Evolutionary conservation across 2,797 vertebrate species (phyloP).

Genomic region (Myotis pilosus): DNA sequence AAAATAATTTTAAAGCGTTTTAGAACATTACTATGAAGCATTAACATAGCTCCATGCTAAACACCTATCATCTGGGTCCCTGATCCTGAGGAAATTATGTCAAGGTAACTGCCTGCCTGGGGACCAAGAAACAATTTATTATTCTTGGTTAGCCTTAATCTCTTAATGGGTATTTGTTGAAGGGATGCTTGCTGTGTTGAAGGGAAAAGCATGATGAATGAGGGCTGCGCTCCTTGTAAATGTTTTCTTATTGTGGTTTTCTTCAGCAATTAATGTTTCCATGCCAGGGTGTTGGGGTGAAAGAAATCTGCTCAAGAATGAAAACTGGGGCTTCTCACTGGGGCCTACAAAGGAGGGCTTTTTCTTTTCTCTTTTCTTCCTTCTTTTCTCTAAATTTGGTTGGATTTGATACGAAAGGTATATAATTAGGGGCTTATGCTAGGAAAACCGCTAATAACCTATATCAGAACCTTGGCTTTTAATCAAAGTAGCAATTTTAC

Average conservation of each 20-base stretch:
- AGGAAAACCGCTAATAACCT: not conserved
- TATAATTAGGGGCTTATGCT: not conserved
- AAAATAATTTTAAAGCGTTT: slow-evolving; percentile 42
- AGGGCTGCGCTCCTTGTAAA: slow-evolving; percentile 57
- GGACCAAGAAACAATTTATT: slow-evolving; percentile 73
- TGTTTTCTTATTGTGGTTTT: slow-evolving; percentile 77
- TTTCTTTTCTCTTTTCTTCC: not conserved
- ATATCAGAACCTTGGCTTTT: not conserved
- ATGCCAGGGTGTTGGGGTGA: not conserved
- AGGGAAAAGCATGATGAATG: slow-evolving; percentile 61
- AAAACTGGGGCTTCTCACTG: not conserved
- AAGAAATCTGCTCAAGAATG: slow-evolving; percentile 10
- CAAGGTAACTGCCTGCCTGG: slow-evolving; percentile 57
- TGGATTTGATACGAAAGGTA: not conserved
- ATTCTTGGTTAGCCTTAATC: slow-evolving; percentile 74
- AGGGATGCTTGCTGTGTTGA: slow-evolving; percentile 69
- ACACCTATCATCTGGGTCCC: slow-evolving; percentile 41
- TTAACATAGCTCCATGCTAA: not conserved
- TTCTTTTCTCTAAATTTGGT: not conserved
- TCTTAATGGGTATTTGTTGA: slow-evolving; percentile 75
- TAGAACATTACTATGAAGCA: not conserved
- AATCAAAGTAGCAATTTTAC: not conserved
- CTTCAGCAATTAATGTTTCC: slow-evolving; percentile 66
- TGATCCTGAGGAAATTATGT: slow-evolving; percentile 69
- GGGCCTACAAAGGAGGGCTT: not conserved